Conservation (phyloP, 2,113 vertebrate genomes). For the Podarcis muralis region DNA sequence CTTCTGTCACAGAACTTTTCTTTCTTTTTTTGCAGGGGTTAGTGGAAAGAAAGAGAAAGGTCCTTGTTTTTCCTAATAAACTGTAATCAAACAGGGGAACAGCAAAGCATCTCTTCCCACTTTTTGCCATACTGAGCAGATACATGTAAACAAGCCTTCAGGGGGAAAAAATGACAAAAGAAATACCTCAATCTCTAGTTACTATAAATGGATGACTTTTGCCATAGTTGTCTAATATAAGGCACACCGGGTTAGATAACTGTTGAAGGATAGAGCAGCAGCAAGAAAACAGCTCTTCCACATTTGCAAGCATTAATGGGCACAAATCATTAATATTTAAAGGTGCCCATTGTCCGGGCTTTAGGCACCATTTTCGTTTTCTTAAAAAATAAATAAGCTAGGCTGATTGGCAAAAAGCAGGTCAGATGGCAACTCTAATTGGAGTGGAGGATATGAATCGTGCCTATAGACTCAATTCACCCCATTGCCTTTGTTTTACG, state of each 20-base stretch:
- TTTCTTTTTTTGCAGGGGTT: neutral
- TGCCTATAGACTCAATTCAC: neutral
- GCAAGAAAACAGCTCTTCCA: neutral
- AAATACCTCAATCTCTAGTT: neutral
- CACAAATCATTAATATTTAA: constrained; percentile 39
- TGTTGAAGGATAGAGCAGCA: constrained; percentile 10
- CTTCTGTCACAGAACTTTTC: neutral
- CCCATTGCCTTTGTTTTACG: constrained; percentile 20
- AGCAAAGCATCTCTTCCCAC: neutral
- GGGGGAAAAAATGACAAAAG: neutral
- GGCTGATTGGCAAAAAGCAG: constrained; percentile 30
- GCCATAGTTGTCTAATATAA: neutral
- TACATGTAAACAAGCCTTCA: neutral
- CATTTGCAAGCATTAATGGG: constrained; percentile 35
- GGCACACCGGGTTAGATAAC: neutral
- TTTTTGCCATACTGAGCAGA: neutral
- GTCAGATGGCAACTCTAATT: constrained; percentile 34
- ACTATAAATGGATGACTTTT: neutral
- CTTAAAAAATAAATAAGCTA: neutral
- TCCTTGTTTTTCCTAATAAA: neutral
- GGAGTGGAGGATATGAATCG: constrained; percentile 18
- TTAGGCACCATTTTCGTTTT: neutral
- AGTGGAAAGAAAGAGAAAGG: neutral
- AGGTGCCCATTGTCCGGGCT: constrained; percentile 27
- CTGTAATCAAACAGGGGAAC: neutral